These are phyloP conservation scores for Haliclona indistincta DNA, from an alignment of 37 sponge, comb jelly and placozoan genomes.

Conservation along the genomic window DNA sequence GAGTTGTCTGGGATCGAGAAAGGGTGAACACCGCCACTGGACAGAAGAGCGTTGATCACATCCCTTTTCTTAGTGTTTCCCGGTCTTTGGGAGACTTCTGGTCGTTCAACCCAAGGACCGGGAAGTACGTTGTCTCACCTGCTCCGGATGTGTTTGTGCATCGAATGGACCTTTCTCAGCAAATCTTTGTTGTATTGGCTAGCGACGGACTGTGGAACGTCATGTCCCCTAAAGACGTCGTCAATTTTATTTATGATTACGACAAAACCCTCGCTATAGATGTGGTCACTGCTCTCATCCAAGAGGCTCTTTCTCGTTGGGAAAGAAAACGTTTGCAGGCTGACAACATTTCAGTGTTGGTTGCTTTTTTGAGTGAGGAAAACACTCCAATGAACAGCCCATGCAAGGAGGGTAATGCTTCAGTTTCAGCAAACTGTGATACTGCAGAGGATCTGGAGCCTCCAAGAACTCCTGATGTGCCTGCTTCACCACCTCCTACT, in stretches of 20 bases:
- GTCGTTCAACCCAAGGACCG: slow-evolving; percentile 69
- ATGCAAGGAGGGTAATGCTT: too few relatives aligned
- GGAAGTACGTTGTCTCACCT: slow-evolving; percentile 86
- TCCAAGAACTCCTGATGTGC: not conserved
- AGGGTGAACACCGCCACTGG: slow-evolving; percentile 23
- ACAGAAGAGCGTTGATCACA: slow-evolving; percentile 36
- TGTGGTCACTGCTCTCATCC: slow-evolving; percentile 69
- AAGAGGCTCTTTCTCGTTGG: slow-evolving; percentile 74
- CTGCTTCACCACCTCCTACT: not conserved
- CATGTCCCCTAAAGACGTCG: slow-evolving; percentile 71
- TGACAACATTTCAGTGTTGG: slow-evolving; percentile 83
- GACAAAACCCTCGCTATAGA: slow-evolving; percentile 30
- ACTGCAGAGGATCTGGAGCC: too few relatives aligned
- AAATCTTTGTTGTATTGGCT: slow-evolving; percentile 79
- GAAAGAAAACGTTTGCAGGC: slow-evolving; percentile 49
- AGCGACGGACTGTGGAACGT: slow-evolving; percentile 93
- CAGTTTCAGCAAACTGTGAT: too few relatives aligned
- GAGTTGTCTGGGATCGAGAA: slow-evolving; percentile 89
- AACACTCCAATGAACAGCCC: too few relatives aligned
- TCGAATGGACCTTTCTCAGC: slow-evolving; percentile 39
- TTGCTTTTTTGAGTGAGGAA: slow-evolving; percentile 64
- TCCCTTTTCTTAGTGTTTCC: slow-evolving; percentile 93
- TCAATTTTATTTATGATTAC: slow-evolving; percentile 60
- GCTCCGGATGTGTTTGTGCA: slow-evolving; percentile 76
- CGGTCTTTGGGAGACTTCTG: slow-evolving; percentile 94